phyloP scores from a whole-genome alignment of 2,888 invertebrate species.

The Slavum lentiscoides region DNA sequence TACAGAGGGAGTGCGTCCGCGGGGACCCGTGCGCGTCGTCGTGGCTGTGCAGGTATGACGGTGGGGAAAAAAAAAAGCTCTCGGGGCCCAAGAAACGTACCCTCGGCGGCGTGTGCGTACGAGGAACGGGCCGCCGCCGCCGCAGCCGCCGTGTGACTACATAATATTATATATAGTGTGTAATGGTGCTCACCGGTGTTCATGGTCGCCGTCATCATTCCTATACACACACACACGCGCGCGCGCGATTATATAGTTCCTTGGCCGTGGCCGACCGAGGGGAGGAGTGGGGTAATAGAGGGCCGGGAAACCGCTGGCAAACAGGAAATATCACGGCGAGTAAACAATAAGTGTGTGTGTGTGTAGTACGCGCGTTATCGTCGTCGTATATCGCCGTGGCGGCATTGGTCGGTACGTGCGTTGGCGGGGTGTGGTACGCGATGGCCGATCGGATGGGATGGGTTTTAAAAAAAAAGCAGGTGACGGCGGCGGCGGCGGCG shows the following conservation, averaged over 20 bases:
- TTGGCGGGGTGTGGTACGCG: conserved; percentile 7
- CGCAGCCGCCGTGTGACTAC: too few relatives aligned
- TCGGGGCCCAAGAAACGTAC: neutral
- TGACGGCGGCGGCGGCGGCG: conserved; percentile 22
- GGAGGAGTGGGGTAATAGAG: neutral
- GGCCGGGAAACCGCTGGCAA: conserved; percentile 16
- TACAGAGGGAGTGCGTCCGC: too few relatives aligned
- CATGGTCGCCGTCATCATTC: conserved; percentile 3
- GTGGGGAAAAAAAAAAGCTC: too few relatives aligned
- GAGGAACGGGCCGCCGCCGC: conserved; percentile 9
- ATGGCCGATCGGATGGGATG: conserved; percentile 44
- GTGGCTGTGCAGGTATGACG: too few relatives aligned
- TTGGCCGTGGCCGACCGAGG: too few relatives aligned
- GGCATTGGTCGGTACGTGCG: neutral
- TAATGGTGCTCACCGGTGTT: neutral
- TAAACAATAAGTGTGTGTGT: conserved; percentile 21
- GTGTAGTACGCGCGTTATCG: too few relatives aligned
- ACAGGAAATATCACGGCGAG: conserved; percentile 44
- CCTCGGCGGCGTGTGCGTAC: neutral
- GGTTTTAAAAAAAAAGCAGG: conserved; percentile 35
- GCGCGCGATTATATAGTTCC: conserved; percentile 10
- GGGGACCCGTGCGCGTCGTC: too few relatives aligned
- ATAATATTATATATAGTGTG: neutral
- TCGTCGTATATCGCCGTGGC: conserved; percentile 25
- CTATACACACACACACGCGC: neutral